Evolutionary conservation across 2,797 vertebrate species (phyloP), one percentile per base, ranked within the genome.

Genomic region (Pangasius djambal): DNA sequence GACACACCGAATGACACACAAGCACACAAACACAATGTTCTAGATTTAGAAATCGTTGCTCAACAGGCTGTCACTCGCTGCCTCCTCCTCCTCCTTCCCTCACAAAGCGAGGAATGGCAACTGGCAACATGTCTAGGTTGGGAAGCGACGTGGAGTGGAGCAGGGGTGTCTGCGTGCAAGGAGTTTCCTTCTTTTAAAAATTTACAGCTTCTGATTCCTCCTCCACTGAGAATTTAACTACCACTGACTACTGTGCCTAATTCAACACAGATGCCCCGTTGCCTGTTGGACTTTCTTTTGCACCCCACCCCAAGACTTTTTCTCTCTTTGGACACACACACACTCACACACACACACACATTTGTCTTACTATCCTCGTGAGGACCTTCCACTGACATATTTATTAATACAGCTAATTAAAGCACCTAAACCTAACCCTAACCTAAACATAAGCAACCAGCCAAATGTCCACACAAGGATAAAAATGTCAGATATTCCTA

Each of bases 211-310:
- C 93, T 92, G 93, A 93, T 93, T 95, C 92, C 94, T 93, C 94
- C 94, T 94, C 94, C 94, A 94, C 94, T 94, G 92, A 94, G 90
- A 89, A 95, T 95, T 96, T 95, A 95, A 91, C 90, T 90, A 93
- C 94, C 94, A 94, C 93, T 95, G 95, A 95, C 95, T 96, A 94
- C 95, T 95, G 94, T 93, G 95, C 92, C 94, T 96, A 96, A 96
- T 95, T 96, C 95, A 96, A 96, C 95, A 95, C 96, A 96, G 95
- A 96, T 95, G 91, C 87, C 82, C 88, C 86, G 86, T 82, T 90
- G 89, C 89, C 28, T 85, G 85, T 88, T 90, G 86, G 89, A 92
- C 89, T 86, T 87, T 88, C 91, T 88, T 88, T 87, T 83, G 87
- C 50, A 87, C 86, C 89, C 87, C 87, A 85, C 52, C 92, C 85